These are phyloP conservation scores for Coelopa pilipes DNA, from an alignment of 2,888 invertebrate genomes.

Conservation along the genomic window DNA sequence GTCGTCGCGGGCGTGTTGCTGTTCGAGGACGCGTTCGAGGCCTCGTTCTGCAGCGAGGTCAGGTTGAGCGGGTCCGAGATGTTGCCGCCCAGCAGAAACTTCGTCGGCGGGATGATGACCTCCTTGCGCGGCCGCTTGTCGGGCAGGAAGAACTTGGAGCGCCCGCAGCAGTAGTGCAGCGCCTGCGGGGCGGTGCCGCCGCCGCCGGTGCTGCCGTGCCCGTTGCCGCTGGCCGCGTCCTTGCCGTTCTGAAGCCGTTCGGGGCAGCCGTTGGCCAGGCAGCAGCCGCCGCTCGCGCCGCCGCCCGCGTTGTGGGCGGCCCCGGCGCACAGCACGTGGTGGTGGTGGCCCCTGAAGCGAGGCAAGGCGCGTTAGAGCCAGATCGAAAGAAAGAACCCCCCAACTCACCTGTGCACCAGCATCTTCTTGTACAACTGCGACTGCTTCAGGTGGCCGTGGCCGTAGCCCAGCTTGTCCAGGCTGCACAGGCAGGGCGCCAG, in stretches of 20 bases:
- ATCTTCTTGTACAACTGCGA: constrained; percentile 59
- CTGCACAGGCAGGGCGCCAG: constrained; percentile 40
- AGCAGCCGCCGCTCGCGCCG: constrained; percentile 51
- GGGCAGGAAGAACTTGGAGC: constrained; percentile 79
- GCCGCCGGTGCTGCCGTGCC: constrained; percentile 37
- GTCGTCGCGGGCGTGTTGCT: constrained; percentile 86
- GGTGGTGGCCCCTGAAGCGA: constrained; percentile 49
- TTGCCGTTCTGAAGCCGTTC: constrained; percentile 42
- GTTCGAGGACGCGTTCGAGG: constrained; percentile 72
- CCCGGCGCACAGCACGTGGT: constrained; percentile 59
- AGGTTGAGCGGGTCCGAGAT: constrained; percentile 95
- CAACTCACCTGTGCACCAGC: constrained; percentile 55
- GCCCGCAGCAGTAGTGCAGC: constrained; percentile 60
- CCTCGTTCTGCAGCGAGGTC: constrained; percentile 88
- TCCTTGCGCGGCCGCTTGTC: constrained; percentile 80
- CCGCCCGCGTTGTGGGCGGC: constrained; percentile 49
- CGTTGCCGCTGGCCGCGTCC: constrained; percentile 34
- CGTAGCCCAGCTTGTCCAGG: constrained; percentile 56
- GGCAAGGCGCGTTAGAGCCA: neutral
- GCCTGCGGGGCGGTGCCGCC: constrained; percentile 44
- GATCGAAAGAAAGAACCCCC: neutral
- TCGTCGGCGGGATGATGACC: constrained; percentile 86
- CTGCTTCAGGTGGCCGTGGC: constrained; percentile 56
- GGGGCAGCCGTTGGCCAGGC: constrained; percentile 54
- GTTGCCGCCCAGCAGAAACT: constrained; percentile 91